These are phyloP conservation scores for Paraescarpia echinospica DNA, from an alignment of 1,140 invertebrate genomes.

Conservation along the genomic window DNA sequence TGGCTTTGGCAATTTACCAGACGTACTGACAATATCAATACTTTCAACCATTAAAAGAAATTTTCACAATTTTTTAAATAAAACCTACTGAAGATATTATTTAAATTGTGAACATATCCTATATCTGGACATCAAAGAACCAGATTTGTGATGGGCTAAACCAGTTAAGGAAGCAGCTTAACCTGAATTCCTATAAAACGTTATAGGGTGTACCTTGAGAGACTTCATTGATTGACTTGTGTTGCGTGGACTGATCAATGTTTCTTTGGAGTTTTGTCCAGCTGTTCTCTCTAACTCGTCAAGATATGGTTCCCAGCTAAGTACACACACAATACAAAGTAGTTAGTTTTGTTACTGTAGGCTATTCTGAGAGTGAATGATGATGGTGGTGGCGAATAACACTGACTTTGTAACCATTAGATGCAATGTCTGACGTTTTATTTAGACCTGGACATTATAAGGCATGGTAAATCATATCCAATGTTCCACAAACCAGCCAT, in stretches of 20 bases:
- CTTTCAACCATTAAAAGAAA: too few relatives aligned
- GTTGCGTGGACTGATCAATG: background rate
- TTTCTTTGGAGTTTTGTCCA: background rate
- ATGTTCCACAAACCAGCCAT: background rate
- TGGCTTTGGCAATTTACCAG: too few relatives aligned
- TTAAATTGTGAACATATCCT: too few relatives aligned
- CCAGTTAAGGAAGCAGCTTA: background rate
- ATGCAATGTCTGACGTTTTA: background rate
- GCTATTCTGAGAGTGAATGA: background rate
- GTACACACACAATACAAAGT: background rate
- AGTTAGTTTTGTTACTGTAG: background rate
- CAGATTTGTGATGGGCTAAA: too few relatives aligned
- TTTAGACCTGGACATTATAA: background rate
- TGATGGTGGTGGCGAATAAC: background rate
- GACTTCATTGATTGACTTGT: background rate
- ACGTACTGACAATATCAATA: too few relatives aligned
- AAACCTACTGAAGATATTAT: too few relatives aligned
- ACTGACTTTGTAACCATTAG: background rate
- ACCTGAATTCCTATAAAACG: background rate
- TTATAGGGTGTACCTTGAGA: background rate
- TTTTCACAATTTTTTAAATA: too few relatives aligned
- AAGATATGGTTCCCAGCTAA: background rate
- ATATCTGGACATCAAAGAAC: too few relatives aligned
- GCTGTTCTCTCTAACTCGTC: background rate
- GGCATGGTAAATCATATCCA: background rate